Percentiles rank a stretch among this genome's conserved stretches.
These are phyloP conservation scores for Heliconius hewitsoni DNA, from an alignment of 1,140 invertebrate species.

Conservation along the genomic window DNA sequence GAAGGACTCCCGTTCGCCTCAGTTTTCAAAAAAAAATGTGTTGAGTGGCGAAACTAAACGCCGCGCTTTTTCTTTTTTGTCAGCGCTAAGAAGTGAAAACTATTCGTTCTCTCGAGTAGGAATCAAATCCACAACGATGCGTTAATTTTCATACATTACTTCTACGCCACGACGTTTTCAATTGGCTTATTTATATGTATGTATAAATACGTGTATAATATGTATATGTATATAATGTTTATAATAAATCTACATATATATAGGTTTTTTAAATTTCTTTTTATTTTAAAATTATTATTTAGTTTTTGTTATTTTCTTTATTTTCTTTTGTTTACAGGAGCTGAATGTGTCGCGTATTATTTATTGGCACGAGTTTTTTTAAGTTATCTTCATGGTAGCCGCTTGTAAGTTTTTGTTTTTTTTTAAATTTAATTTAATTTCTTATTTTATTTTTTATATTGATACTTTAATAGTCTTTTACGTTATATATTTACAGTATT, in stretches of 20 bases:
- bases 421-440: conserved; percentile 36
- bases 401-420: conserved; percentile 69
- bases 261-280: neutral
- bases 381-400: conserved; percentile 70
- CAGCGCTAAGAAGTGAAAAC: no score
- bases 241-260: neutral
- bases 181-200: no score
- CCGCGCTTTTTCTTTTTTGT: no score
- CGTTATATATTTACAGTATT: neutral
- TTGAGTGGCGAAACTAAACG: no score
- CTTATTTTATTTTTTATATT: conserved; percentile 21
- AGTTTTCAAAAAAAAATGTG: no score
- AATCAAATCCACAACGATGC: no score
- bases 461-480: neutral
- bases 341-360: conserved; percentile 40
- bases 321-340: conserved; percentile 69
- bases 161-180: no score
- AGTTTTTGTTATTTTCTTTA: conserved; percentile 50
- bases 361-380: conserved; percentile 54
- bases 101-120: no score
- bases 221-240: no score
- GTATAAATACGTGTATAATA: no score
- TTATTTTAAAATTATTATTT: neutral
- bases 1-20: no score
- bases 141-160: no score